These are phyloP conservation scores for Dolichopus griseipennis DNA, from an alignment of 2,888 invertebrate genomes.

Conservation along the genomic window DNA sequence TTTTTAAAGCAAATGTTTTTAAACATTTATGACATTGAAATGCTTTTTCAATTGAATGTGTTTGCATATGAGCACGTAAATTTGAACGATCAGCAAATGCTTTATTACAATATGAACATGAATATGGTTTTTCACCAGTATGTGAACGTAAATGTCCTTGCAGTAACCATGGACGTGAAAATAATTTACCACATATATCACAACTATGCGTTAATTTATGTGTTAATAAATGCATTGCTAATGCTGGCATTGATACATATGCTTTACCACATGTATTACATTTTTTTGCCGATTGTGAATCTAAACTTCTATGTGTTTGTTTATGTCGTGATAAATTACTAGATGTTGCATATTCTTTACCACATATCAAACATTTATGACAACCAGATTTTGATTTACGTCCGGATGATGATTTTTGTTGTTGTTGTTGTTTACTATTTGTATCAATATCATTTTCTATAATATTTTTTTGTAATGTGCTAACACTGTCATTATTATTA, in stretches of 20 bases:
- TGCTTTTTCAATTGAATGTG: constrained; percentile 84
- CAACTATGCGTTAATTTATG: constrained; percentile 90
- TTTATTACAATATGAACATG: constrained; percentile 88
- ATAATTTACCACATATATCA: constrained; percentile 86
- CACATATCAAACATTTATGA: constrained; percentile 79
- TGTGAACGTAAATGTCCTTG: constrained; percentile 83
- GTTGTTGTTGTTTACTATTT: constrained; percentile 27
- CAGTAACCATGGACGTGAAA: constrained; percentile 89
- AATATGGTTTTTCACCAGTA: constrained; percentile 89
- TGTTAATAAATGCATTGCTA: constrained; percentile 87
- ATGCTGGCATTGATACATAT: constrained; percentile 95
- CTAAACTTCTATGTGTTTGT: constrained; percentile 85
- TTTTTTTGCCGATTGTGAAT: constrained; percentile 90
- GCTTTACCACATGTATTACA: constrained; percentile 93
- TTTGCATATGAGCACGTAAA: constrained; percentile 89
- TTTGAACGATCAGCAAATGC: constrained; percentile 92
- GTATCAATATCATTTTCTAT: constrained; percentile 7
- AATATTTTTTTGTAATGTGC: constrained; percentile 21
- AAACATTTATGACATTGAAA: constrained; percentile 78
- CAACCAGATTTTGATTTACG: constrained; percentile 27
- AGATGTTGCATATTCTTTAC: constrained; percentile 84
- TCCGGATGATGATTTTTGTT: constrained; percentile 13
- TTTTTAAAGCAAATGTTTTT: constrained; percentile 88
- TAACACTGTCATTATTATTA: constrained; percentile 21
- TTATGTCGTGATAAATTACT: constrained; percentile 84